Percentiles rank a stretch among this genome's conserved stretches.
Conservation (phyloP, 2,888 invertebrate genomes). For the Lasius fuliginosus region DNA sequence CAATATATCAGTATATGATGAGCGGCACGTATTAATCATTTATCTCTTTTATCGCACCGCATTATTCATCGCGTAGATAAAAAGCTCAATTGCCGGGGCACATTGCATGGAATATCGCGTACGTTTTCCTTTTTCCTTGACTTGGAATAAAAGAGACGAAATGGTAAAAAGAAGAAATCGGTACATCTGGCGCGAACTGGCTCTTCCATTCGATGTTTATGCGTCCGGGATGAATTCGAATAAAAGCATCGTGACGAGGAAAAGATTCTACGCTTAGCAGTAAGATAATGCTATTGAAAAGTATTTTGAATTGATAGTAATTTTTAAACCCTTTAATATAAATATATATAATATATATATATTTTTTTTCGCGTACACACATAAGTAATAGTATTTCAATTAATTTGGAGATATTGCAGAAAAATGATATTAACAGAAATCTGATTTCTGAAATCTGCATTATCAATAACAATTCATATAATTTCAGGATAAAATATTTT, state of each 20-base stretch:
- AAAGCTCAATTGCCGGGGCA: not conserved
- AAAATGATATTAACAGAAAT: not conserved
- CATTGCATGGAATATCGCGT: not conserved
- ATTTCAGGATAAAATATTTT: not conserved
- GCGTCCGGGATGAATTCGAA: conserved; percentile 62
- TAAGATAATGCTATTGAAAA: conserved; percentile 32
- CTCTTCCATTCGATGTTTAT: conserved; percentile 72
- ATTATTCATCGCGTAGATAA: conserved; percentile 40
- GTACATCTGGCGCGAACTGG: conserved; percentile 69
- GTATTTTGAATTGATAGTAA: not conserved
- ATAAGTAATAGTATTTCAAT: not conserved
- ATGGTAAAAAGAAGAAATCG: conserved; percentile 61
- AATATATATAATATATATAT: conserved; percentile 1
- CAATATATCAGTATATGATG: not conserved
- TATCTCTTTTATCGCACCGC: conserved; percentile 13
- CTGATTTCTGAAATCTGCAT: no score
- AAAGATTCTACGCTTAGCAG: conserved; percentile 26
- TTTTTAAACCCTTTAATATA: not conserved
- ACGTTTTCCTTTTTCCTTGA: conserved; percentile 54
- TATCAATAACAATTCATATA: not conserved
- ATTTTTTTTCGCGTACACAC: not conserved
- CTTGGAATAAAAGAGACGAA: conserved; percentile 49
- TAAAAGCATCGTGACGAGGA: conserved; percentile 50
- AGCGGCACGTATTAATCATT: conserved; percentile 18
- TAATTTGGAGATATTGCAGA: not conserved